Evolutionary conservation across 2,113 vertebrate genomes (phyloP).

Genomic region (Sterna hirundo): DNA sequence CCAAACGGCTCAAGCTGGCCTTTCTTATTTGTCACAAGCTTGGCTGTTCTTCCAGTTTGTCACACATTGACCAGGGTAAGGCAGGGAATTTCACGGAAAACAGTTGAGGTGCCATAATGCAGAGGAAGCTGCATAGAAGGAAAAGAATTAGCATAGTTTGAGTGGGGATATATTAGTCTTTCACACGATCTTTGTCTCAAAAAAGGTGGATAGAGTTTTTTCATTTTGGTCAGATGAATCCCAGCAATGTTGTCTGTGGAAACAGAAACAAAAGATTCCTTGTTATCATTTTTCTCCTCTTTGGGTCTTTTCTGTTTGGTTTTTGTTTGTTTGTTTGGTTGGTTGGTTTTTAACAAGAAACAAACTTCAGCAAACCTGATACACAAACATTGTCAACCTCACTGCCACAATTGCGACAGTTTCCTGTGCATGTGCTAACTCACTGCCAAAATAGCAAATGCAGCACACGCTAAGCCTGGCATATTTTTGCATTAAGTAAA

Average conservation of each 20-base stretch:
- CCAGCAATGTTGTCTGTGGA: neutral
- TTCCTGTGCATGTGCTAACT: neutral
- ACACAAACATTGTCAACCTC: neutral
- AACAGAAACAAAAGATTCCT: neutral
- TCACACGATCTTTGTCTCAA: neutral
- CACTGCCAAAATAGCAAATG: neutral
- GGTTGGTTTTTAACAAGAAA: neutral
- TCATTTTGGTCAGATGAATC: neutral
- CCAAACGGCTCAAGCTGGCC: neutral
- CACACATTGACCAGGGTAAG: neutral
- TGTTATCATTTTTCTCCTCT: neutral
- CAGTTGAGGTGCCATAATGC: neutral
- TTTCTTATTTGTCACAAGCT: neutral
- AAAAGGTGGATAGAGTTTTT: neutral
- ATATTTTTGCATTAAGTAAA: neutral
- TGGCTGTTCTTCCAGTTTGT: neutral
- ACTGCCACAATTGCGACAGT: neutral
- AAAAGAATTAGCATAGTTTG: neutral
- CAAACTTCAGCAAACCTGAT: neutral
- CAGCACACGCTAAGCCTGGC: neutral
- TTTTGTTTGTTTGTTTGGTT: neutral
- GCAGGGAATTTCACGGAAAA: rapidly evolving
- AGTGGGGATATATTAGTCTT: neutral
- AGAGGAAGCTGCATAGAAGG: neutral
- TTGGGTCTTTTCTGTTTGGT: neutral